Evolutionary conservation across 1,140 invertebrate species (phyloP), one percentile per base, ranked within the genome.

Genomic region (Drosophila repletoides): DNA sequence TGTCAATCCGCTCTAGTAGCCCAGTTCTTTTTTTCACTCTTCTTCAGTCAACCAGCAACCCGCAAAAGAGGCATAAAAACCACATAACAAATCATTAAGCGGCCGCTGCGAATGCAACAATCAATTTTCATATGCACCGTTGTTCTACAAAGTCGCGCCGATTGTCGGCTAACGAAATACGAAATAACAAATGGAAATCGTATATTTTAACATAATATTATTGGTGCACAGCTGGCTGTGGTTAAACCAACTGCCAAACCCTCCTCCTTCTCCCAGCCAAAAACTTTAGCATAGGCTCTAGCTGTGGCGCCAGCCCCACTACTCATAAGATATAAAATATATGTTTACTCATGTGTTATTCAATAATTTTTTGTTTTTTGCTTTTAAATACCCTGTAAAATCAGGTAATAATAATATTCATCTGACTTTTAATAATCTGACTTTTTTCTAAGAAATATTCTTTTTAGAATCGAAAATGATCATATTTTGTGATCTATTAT

Each of bases 171-270:
- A 41, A 19, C 26, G 21, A n/a, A n/a, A n/a, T n/a, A n/a, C n/a
- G n/a, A n/a, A 34, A 69, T 31, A 51, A 61, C 51, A 38, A 80
- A 86, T 72, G 66, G 75, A 86, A 86, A 86, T 86, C 75, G 80
- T 86, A 86, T 86, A 86, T 72, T 86, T 86, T 86, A 80, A 76
- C 80, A 86, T 86, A 86, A 86, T 75, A 86, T 86, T 86, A 80
- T 86, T 76, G n/a, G n/a, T n/a, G 56, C 80, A 84, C 56, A 49
- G 68, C 52, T 72, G 77, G 75, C 67, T 79, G 75, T 34, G 75
- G 17, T 63, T 36, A 61, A 38, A 43, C 64, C 36, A 22, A 38
- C 61, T 52, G 41, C 19, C n/a, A n/a, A n/a, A 40, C 3, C 10
- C 12, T 0, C 14, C 21, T 29, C 19, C 5, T 12, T 2, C 5